Evolutionary conservation across 2,113 vertebrate genomes (phyloP), one percentile per base, ranked within the genome.

Genomic region (Epinephelus moara): DNA sequence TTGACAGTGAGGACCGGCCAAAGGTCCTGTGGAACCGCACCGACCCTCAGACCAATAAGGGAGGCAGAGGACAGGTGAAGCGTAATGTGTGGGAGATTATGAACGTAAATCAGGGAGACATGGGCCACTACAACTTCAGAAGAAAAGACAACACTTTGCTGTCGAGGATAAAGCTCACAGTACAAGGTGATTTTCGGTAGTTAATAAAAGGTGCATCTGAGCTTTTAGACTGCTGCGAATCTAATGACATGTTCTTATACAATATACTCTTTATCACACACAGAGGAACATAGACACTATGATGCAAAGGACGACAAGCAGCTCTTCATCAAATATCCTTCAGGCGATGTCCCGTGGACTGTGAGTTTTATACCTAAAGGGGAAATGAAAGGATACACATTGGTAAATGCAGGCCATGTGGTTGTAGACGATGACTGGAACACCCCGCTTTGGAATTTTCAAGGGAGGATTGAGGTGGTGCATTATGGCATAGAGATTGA

Each of bases 111-210:
- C 90, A 78, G 27, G 21, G 19, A 61, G 88, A 93, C 80, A 74
- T 3, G 0, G 90, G 92, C 53, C 86, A 70, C 86, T 92, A 93
- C 81, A 85, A 64, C 30, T 33, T 92, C n/a, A 80, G 86, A 27
- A 1, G 2, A n/a, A 55, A 70, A 18, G 63, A 85, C 52, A 19
- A 68, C 1, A 7, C 2, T 42, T 3, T 92, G 17, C 0, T 68
- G 19, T 23, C 8, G 2, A 78, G 81, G 63, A 61, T 7, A 17
- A 17, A 2, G 30, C 61, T 93, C 1, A 6, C 0, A 11, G 82
- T 92, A 10, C 0, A 73, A 86, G 91, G 92, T 93, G 25, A 89
- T 55, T 23, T 12, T 23, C 3, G 49, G 21, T 75, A 49, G 21
- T 27, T 18, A 14, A 49, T 49, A 14, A 27, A 62, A 55, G 6